Percentiles rank a stretch among this genome's conserved stretches.
phyloP scores from a whole-genome alignment of 1,140 invertebrate species.

The Dendroctonus valens region DNA sequence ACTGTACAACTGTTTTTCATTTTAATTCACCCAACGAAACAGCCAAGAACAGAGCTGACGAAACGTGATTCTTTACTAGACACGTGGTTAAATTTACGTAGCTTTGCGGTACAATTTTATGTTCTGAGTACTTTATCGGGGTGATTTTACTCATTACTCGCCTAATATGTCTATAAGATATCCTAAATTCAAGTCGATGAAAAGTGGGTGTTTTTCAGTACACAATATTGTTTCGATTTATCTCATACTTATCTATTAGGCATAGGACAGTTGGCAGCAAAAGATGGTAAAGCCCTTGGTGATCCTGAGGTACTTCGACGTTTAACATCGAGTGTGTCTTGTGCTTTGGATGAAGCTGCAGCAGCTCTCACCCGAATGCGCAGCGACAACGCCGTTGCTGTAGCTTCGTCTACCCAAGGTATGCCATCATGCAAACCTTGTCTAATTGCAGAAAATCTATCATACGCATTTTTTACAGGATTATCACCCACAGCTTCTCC shows the following conservation, averaged over 20 bases:
- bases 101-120: too few species aligned
- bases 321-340: conserved; percentile 85
- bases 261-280: conserved; percentile 71
- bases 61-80: too few species aligned
- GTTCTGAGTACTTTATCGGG: too few species aligned
- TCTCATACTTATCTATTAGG: conserved; percentile 51
- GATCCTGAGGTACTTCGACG: conserved; percentile 80
- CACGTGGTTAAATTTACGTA: too few species aligned
- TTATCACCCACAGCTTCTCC: conserved; percentile 10
- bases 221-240: too few species aligned
- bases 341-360: conserved; percentile 93
- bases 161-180: too few species aligned
- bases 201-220: too few species aligned
- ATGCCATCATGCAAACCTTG: background rate
- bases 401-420: conserved; percentile 16
- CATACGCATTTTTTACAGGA: background rate
- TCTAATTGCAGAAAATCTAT: background rate
- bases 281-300: conserved; percentile 75
- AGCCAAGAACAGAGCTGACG: too few species aligned
- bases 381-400: conserved; percentile 62
- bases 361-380: conserved; percentile 93
- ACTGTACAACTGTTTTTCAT: too few species aligned
- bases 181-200: too few species aligned
- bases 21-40: too few species aligned
- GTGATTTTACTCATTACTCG: too few species aligned